phyloP scores from a whole-genome alignment of 2,797 vertebrate genomes.

The Rhyacichthys aspro region DNA sequence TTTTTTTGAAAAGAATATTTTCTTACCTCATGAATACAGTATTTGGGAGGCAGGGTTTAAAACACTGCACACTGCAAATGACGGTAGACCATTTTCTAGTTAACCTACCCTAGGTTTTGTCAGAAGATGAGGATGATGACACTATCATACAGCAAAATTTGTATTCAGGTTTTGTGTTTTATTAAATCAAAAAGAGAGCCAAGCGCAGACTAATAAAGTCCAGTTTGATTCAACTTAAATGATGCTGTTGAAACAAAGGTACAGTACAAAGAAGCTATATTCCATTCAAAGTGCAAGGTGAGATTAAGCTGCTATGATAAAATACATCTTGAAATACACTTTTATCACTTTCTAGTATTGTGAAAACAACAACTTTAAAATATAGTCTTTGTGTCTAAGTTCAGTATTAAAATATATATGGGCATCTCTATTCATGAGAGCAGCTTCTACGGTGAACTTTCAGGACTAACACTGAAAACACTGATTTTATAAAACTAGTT shows the following conservation, averaged over 20 bases:
- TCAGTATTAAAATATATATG: constrained; percentile 19
- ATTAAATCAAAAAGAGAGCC: no score
- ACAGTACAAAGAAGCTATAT: constrained; percentile 14
- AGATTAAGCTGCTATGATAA: constrained; percentile 65
- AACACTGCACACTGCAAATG: constrained; percentile 65
- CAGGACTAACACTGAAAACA: constrained; percentile 32
- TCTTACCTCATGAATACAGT: constrained; percentile 80
- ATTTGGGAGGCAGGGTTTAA: constrained; percentile 73
- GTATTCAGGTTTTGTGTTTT: no score
- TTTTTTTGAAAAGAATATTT: constrained; percentile 80
- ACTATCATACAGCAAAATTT: constrained; percentile 20
- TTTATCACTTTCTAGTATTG: constrained; percentile 64
- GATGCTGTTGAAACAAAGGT: no score
- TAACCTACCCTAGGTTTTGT: constrained; percentile 46
- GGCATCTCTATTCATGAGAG: constrained; percentile 61
- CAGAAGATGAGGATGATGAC: constrained; percentile 30
- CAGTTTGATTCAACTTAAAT: no score
- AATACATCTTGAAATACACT: constrained; percentile 62
- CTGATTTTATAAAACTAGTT: constrained; percentile 51
- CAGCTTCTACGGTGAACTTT: constrained; percentile 41
- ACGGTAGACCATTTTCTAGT: constrained; percentile 56
- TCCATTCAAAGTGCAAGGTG: constrained; percentile 23
- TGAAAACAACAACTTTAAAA: constrained; percentile 50
- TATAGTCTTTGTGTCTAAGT: constrained; percentile 28
- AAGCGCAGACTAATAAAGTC: no score